These are phyloP conservation scores for Heteractis magnifica DNA, from an alignment of 92 coral and sea anemone genomes.

Conservation along the genomic window DNA sequence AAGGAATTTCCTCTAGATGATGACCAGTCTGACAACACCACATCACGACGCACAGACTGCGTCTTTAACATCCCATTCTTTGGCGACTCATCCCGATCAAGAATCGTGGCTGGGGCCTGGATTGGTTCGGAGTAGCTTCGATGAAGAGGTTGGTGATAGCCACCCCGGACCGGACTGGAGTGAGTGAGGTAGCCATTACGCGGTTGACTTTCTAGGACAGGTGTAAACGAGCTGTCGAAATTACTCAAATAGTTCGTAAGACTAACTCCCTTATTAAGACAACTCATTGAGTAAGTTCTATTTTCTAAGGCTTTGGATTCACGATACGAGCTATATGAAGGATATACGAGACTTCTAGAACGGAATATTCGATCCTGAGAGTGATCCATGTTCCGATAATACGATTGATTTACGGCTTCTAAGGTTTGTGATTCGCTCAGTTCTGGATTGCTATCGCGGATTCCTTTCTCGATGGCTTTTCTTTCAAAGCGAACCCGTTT, in stretches of 20 bases:
- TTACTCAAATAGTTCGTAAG: conserved; percentile 38
- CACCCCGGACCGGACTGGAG: neutral
- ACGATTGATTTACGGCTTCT: conserved; percentile 31
- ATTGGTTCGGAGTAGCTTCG: conserved; percentile 36
- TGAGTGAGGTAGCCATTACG: conserved; percentile 14
- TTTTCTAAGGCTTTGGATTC: conserved; percentile 18
- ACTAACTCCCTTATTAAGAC: conserved; percentile 25
- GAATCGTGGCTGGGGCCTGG: neutral
- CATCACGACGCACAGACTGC: conserved; percentile 15
- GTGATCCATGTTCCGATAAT: conserved; percentile 16
- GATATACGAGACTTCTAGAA: conserved; percentile 29
- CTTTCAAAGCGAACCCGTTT: conserved; percentile 84
- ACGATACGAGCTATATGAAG: conserved; percentile 10
- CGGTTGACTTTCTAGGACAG: conserved; percentile 10
- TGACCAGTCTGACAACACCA: conserved; percentile 13
- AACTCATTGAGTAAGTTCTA: conserved; percentile 28
- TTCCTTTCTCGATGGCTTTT: conserved; percentile 77
- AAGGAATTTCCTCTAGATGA: conserved; percentile 14
- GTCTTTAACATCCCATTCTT: conserved; percentile 13
- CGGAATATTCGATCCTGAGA: conserved; percentile 17
- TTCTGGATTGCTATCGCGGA: conserved; percentile 52
- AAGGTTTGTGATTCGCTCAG: conserved; percentile 28
- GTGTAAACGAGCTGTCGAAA: conserved; percentile 23
- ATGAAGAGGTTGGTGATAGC: conserved; percentile 17
- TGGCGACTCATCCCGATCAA: conserved; percentile 10